Evolutionary conservation across 2,113 vertebrate species (phyloP).

Genomic region (Cyprinodon variegatus): DNA sequence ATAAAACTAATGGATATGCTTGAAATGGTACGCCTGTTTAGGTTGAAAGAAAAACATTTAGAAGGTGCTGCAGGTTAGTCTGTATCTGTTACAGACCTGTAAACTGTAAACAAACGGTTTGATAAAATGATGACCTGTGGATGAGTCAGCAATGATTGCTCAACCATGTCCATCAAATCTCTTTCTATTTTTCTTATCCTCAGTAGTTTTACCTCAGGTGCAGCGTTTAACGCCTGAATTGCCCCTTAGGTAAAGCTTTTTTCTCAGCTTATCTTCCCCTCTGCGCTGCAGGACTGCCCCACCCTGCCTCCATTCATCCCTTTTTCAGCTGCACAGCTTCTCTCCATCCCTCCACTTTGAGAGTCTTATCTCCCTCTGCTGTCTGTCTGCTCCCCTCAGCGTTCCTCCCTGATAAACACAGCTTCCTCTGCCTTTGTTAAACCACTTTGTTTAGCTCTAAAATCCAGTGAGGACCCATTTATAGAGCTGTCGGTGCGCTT

Average conservation of each 20-base stretch:
- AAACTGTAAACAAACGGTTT: too few species aligned
- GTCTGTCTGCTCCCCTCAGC: conserved; percentile 53
- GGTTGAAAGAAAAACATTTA: too few species aligned
- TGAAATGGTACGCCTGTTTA: too few species aligned
- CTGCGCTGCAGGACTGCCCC: background rate
- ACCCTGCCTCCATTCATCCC: background rate
- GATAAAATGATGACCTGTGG: too few species aligned
- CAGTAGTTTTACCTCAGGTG: background rate
- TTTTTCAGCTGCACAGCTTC: background rate
- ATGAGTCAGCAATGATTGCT: background rate
- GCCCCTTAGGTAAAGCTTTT: background rate
- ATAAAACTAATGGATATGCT: too few species aligned
- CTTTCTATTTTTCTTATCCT: background rate
- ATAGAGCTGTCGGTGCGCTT: too few species aligned
- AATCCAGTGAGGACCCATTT: background rate
- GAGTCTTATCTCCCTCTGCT: conserved; percentile 41
- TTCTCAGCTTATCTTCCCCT: background rate
- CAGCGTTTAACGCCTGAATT: background rate
- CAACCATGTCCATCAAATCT: background rate
- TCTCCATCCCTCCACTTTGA: conserved; percentile 10
- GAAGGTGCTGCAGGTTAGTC: too few species aligned
- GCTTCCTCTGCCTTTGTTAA: conserved; percentile 6
- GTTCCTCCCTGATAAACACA: conserved; percentile 20
- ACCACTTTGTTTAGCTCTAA: background rate
- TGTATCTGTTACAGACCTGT: too few species aligned